Conservation (phyloP, 2,113 vertebrate species). For the Cyanoramphus novaezelandiae region DNA sequence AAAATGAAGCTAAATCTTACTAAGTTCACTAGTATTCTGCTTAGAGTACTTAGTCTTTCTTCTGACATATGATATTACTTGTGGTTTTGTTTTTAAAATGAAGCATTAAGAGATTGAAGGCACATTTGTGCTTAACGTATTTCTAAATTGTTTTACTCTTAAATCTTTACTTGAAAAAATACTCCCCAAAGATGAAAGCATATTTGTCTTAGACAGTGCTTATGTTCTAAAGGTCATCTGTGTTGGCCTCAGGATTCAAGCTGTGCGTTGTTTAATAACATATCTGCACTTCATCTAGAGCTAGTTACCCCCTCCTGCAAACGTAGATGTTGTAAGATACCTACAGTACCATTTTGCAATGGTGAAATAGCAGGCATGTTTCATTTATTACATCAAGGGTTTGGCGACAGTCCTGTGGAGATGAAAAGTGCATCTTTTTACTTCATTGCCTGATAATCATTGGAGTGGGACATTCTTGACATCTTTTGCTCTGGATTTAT, state of each 20-base stretch:
- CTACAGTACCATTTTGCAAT: constrained; percentile 60
- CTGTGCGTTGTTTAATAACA: constrained; percentile 73
- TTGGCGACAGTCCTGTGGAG: constrained; percentile 60
- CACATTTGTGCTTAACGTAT: constrained; percentile 49
- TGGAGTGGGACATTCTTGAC: constrained; percentile 30
- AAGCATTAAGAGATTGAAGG: constrained; percentile 36
- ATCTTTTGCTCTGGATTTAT: constrained; percentile 56
- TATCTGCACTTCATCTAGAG: constrained; percentile 69
- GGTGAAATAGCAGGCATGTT: constrained; percentile 64
- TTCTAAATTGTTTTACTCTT: constrained; percentile 59
- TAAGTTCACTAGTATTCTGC: not conserved
- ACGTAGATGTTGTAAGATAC: constrained; percentile 62
- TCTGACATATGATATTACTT: constrained; percentile 35
- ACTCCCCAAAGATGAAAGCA: constrained; percentile 56
- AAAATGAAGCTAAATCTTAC: not conserved
- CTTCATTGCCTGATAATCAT: constrained; percentile 46
- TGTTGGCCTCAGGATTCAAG: constrained; percentile 61
- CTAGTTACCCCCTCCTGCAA: constrained; percentile 64
- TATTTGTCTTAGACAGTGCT: constrained; percentile 66
- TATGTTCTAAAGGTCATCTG: constrained; percentile 68
- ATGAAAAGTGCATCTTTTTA: constrained; percentile 70
- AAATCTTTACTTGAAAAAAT: constrained; percentile 67
- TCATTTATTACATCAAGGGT: constrained; percentile 61
- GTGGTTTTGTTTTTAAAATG: constrained; percentile 52
- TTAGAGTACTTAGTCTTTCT: constrained; percentile 19